A percentile compares a stretch with the other conserved stretches of the same genome.
phyloP scores from a whole-genome alignment of 1,140 invertebrate genomes.

The Cyclargus thomasi region DNA sequence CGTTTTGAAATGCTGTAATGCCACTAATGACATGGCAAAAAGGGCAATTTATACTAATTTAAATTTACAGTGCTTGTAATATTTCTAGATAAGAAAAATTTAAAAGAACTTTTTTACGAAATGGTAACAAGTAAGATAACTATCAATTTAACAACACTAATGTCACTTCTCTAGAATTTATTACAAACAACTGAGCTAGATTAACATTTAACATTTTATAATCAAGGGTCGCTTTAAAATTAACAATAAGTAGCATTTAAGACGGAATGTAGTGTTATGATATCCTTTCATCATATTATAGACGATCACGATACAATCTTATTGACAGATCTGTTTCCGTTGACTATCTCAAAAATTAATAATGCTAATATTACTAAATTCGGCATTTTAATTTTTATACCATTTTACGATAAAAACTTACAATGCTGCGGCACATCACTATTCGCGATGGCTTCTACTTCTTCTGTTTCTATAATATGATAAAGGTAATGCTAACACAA shows the following conservation, averaged over 20 bases:
- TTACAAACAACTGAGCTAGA: slow-evolving; percentile 5
- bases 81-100: neutral
- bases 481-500: slow-evolving; percentile 24
- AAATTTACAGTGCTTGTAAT: slow-evolving; percentile 18
- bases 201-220: slow-evolving; percentile 40
- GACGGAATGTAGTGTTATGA: slow-evolving; percentile 47
- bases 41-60: slow-evolving; percentile 20
- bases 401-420: neutral
- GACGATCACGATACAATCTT: neutral
- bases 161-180: neutral
- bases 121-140: no score
- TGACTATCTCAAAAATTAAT: neutral
- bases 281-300: slow-evolving; percentile 32
- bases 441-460: neutral
- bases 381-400: neutral
- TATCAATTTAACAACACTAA: no score
- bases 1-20: slow-evolving; percentile 26
- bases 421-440: neutral
- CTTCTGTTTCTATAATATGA: slow-evolving; percentile 5
- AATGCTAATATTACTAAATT: neutral
- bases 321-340: neutral
- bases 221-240: slow-evolving; percentile 39
- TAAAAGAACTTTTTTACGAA: no score
- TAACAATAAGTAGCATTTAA: slow-evolving; percentile 37
- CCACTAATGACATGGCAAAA: slow-evolving; percentile 14